These are phyloP conservation scores for Metacarcinus magister DNA, from an alignment of 2,888 invertebrate genomes.

Conservation along the genomic window DNA sequence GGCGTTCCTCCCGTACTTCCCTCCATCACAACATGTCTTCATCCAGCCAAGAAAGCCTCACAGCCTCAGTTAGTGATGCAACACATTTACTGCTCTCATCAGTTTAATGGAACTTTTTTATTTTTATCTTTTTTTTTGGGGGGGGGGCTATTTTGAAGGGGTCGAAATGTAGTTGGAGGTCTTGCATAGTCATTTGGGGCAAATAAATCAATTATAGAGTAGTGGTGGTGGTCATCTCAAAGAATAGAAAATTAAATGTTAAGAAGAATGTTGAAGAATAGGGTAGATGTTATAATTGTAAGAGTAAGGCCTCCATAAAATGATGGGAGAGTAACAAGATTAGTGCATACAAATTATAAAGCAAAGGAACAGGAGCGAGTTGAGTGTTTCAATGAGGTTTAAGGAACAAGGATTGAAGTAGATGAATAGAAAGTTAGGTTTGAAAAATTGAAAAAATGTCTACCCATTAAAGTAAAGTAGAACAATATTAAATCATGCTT, in stretches of 20 bases:
- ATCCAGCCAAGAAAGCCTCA: conserved; percentile 83
- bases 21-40: conserved; percentile 81
- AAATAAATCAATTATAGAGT: too few relatives aligned
- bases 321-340: neutral
- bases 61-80: conserved; percentile 83
- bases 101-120: neutral
- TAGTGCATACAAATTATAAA: neutral
- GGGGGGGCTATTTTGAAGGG: too few relatives aligned
- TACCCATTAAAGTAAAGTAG: neutral
- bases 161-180: too few relatives aligned
- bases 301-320: too few relatives aligned
- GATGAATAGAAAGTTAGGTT: neutral
- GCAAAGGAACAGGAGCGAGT: neutral
- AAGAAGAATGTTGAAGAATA: too few relatives aligned
- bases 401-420: neutral
- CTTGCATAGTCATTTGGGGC: too few relatives aligned
- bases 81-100: neutral
- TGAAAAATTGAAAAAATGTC: neutral
- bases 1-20: conserved; percentile 82
- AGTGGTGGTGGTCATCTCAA: too few relatives aligned
- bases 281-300: too few relatives aligned
- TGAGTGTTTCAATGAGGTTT: neutral
- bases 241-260: too few relatives aligned
- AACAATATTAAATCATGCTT: neutral
- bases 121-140: too few relatives aligned